A percentile compares a stretch with the other conserved stretches of the same genome.
Evolutionary conservation across 2,113 vertebrate genomes (phyloP).

Genomic region (Anhinga anhinga): DNA sequence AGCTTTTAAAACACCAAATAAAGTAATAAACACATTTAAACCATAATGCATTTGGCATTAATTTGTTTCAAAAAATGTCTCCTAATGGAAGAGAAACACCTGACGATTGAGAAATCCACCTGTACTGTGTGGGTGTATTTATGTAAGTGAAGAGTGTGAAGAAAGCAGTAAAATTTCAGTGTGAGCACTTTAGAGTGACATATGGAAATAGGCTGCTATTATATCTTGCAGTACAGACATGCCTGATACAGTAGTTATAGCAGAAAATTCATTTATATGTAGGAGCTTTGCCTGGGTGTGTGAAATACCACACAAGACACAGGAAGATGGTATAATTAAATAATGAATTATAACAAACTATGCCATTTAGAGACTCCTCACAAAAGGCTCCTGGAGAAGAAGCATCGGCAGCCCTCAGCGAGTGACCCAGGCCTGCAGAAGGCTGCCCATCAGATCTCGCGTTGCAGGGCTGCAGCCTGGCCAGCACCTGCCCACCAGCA

Average conservation of each 20-base stretch:
- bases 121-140: slow-evolving; percentile 22
- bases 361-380: background rate
- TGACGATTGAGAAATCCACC: slow-evolving; percentile 1
- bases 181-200: slow-evolving; percentile 19
- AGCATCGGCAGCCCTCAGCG: rapidly evolving
- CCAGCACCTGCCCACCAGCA: rapidly evolving
- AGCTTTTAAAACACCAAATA: slow-evolving; percentile 58
- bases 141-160: slow-evolving; percentile 54
- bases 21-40: slow-evolving; percentile 49
- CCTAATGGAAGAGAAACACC: slow-evolving; percentile 26
- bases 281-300: background rate
- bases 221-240: background rate
- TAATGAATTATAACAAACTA: background rate
- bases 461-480: rapidly evolving
- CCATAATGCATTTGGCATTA: background rate
- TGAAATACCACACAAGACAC: background rate
- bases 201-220: slow-evolving; percentile 21
- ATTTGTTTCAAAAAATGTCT: slow-evolving; percentile 55
- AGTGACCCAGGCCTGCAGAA: background rate
- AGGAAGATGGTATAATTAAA: background rate
- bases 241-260: background rate
- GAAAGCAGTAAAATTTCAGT: slow-evolving; percentile 55
- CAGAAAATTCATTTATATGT: slow-evolving; percentile 19
- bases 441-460: rapidly evolving
- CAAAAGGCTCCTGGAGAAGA: background rate